These are phyloP conservation scores for Hippocampus guttulatus DNA, from an alignment of 2,113 vertebrate genomes.

Conservation along the genomic window DNA sequence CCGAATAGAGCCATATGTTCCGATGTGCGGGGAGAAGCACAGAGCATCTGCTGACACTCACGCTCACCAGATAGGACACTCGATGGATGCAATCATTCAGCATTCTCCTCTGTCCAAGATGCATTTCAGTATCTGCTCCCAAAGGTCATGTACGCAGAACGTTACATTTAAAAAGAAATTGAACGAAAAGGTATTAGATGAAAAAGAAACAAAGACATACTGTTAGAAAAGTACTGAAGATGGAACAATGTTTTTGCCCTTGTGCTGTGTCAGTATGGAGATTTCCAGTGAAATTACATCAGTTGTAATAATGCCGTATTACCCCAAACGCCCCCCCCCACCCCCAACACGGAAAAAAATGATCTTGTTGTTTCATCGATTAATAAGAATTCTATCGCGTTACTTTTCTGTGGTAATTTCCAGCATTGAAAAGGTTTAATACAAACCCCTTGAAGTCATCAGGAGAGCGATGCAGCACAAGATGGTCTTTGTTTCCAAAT, in stretches of 20 bases:
- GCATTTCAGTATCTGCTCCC: background rate
- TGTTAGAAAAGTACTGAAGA: background rate
- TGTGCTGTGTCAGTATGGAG: background rate
- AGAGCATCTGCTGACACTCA: constrained; percentile 38
- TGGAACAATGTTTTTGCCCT: background rate
- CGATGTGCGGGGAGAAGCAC: constrained; percentile 23
- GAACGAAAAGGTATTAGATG: background rate
- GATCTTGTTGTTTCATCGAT: too few species aligned
- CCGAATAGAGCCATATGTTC: constrained; percentile 51
- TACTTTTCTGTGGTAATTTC: too few species aligned
- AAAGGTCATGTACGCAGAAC: background rate
- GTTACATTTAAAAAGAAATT: background rate
- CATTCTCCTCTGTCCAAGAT: constrained; percentile 1
- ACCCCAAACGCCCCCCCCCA: too few species aligned
- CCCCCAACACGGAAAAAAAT: too few species aligned
- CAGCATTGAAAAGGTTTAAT: too few species aligned
- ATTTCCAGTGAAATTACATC: background rate
- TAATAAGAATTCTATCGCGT: background rate
- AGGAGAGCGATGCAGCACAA: background rate
- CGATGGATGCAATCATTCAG: constrained; percentile 6
- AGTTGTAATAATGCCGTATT: background rate
- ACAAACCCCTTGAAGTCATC: background rate
- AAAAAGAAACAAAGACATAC: background rate
- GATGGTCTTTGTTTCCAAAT: background rate
- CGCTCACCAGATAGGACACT: constrained; percentile 24